A percentile compares a stretch with the other conserved stretches of the same genome.
phyloP scores from a whole-genome alignment of 2,797 vertebrate species.

The Sphenodon punctatus region DNA sequence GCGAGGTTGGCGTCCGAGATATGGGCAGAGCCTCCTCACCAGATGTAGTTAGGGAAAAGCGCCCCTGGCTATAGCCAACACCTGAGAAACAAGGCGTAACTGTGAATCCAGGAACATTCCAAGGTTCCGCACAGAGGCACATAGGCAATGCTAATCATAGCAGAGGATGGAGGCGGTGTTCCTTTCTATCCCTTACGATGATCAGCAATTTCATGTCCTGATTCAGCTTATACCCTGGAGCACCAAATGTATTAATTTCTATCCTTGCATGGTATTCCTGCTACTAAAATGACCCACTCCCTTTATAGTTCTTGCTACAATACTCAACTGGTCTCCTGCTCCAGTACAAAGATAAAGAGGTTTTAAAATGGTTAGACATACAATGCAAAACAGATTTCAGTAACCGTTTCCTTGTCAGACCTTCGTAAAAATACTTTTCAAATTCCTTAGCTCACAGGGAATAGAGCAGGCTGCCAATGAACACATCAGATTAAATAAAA shows the following conservation, averaged over 20 bases:
- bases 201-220: too few relatives aligned
- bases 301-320: background rate
- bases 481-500: background rate
- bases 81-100: too few relatives aligned
- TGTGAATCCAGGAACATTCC: too few relatives aligned
- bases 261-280: background rate
- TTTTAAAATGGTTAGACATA: fast-evolving
- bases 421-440: background rate
- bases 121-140: too few relatives aligned
- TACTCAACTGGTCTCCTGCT: background rate
- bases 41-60: too few relatives aligned
- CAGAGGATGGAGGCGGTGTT: too few relatives aligned
- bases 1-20: too few relatives aligned
- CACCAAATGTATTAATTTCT: background rate
- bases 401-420: background rate
- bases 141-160: background rate
- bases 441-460: background rate
- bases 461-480: background rate
- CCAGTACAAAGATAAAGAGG: fast-evolving
- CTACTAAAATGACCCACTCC: background rate
- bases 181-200: background rate
- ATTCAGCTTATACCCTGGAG: background rate
- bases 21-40: too few relatives aligned
- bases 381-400: fast-evolving
- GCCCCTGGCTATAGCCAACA: too few relatives aligned